Percentiles rank a stretch among this genome's conserved stretches.
Conservation (phyloP, 2,888 invertebrate genomes). For the Lamellibrachia columna region DNA sequence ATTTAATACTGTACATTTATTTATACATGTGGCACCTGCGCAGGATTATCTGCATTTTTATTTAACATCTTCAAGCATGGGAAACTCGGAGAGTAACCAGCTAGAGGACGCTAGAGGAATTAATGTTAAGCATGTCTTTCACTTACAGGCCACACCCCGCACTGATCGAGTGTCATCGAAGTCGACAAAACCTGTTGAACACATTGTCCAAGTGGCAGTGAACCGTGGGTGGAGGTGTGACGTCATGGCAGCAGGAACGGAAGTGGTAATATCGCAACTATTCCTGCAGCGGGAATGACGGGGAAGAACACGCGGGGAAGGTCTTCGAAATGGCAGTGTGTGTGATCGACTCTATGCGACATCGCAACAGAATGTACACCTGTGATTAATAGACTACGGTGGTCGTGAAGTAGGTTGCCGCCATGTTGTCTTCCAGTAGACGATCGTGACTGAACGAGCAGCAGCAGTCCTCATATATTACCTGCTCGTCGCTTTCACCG, state of each 20-base stretch:
- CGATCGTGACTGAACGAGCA: background rate
- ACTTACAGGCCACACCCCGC: constrained; percentile 54
- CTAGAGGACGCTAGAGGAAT: too few relatives aligned
- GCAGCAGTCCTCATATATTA: background rate
- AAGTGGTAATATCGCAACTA: background rate
- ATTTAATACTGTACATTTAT: too few relatives aligned
- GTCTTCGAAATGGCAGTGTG: background rate
- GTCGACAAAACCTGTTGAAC: constrained; percentile 52
- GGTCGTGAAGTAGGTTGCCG: background rate
- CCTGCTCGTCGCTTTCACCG: background rate
- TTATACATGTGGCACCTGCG: too few relatives aligned
- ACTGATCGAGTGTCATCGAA: constrained; percentile 46
- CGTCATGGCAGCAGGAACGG: background rate
- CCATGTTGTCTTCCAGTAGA: background rate
- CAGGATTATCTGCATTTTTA: too few relatives aligned
- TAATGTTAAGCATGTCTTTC: constrained; percentile 22
- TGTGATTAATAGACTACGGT: background rate
- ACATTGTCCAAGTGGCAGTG: constrained; percentile 48
- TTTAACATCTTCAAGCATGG: too few relatives aligned
- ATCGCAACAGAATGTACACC: background rate
- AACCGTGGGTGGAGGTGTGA: background rate
- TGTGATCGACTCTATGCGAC: background rate
- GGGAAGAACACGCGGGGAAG: background rate
- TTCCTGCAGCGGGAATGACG: background rate
- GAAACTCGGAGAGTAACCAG: too few relatives aligned